Percentiles rank a stretch among this genome's conserved stretches.
Evolutionary conservation across 2,113 vertebrate genomes (phyloP).

Genomic region (Hydropotes inermis): DNA sequence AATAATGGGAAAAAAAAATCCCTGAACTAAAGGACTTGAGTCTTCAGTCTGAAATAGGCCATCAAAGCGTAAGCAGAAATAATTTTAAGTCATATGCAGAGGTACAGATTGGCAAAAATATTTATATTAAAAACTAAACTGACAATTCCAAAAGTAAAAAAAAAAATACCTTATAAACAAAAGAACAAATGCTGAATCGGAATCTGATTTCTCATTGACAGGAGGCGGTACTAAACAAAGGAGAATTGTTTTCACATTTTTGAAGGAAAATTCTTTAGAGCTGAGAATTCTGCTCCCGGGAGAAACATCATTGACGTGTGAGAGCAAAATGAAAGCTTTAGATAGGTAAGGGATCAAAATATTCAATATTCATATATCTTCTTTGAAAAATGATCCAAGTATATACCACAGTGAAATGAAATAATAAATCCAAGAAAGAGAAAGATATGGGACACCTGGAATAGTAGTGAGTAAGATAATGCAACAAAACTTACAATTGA

Average conservation of each 20-base stretch:
- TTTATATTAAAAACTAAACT: neutral
- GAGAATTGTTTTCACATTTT: neutral
- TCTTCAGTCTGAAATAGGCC: neutral
- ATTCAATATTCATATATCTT: neutral
- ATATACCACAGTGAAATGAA: neutral
- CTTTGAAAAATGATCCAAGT: neutral
- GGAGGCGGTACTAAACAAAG: neutral
- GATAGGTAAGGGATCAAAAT: neutral
- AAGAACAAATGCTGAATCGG: neutral
- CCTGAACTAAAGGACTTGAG: neutral
- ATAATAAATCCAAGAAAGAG: neutral
- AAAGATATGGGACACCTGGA: neutral
- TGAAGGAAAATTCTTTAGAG: neutral
- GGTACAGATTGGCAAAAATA: neutral
- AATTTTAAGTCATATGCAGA: neutral
- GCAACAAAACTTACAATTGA: neutral
- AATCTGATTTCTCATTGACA: neutral
- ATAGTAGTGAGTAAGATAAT: neutral
- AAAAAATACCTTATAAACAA: neutral
- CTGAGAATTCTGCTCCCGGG: neutral
- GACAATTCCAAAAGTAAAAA: neutral
- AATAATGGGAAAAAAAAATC: neutral
- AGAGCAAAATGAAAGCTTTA: neutral
- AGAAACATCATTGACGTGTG: neutral
- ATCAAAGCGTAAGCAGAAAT: neutral